Percentiles rank a stretch among this genome's conserved stretches.
phyloP scores from a whole-genome alignment of 2,797 vertebrate genomes.

The Micrastur ruficollis region DNA sequence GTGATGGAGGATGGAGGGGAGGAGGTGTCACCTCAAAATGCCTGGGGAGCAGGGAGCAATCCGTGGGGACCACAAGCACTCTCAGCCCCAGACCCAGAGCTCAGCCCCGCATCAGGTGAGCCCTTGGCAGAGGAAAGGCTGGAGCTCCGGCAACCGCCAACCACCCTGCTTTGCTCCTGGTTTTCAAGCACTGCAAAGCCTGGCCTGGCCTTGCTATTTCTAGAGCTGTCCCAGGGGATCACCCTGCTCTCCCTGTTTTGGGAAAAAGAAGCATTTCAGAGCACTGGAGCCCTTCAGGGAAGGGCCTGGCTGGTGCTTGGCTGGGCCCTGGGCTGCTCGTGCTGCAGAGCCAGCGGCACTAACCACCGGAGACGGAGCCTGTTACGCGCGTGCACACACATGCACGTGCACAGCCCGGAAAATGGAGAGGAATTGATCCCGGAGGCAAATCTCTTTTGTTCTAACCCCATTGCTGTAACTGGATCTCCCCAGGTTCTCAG shows the following conservation, averaged over 20 bases:
- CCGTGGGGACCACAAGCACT: rapidly evolving
- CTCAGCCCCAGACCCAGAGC: neutral
- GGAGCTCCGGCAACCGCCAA: neutral
- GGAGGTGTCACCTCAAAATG: neutral
- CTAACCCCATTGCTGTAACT: slow-evolving; percentile 19
- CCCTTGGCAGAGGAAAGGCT: neutral
- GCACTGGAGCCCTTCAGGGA: neutral
- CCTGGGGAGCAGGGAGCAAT: neutral
- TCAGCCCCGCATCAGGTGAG: neutral
- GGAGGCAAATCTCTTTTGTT: slow-evolving; percentile 60
- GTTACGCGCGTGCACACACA: neutral
- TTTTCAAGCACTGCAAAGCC: neutral
- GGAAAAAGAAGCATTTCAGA: neutral
- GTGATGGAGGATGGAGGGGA: neutral
- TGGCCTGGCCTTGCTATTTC: neutral
- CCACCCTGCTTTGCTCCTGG: neutral
- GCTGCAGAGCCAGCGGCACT: neutral
- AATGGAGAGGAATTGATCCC: slow-evolving; percentile 48
- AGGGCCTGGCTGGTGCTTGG: neutral
- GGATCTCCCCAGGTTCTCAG: neutral
- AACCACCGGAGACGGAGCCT: neutral
- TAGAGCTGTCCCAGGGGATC: neutral
- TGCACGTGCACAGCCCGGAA: neutral
- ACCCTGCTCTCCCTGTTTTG: neutral
- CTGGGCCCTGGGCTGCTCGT: neutral